These are phyloP conservation scores for Lathronympha strigana DNA, from an alignment of 2,888 invertebrate species.

Conservation along the genomic window DNA sequence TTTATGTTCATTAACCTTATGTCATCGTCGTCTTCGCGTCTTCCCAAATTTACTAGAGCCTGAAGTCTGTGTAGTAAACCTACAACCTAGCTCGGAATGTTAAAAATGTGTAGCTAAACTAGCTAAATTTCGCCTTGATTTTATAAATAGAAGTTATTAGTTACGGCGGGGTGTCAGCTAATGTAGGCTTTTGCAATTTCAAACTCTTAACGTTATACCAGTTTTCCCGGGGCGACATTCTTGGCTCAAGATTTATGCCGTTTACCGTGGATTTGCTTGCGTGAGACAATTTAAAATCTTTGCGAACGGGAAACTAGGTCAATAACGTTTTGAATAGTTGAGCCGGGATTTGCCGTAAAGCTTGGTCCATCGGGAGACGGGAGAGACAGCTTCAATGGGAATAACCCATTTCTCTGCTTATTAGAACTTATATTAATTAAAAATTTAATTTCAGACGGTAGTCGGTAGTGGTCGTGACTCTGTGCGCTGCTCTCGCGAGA, in stretches of 20 bases:
- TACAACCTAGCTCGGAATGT: too few species aligned
- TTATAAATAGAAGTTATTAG: too few species aligned
- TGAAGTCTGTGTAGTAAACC: too few species aligned
- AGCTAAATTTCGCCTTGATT: too few species aligned
- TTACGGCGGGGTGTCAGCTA: neutral
- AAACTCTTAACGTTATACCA: conserved; percentile 1
- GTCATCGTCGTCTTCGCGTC: too few species aligned
- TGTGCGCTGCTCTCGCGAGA: conserved; percentile 46
- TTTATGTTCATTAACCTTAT: too few species aligned
- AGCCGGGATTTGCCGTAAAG: conserved; percentile 18
- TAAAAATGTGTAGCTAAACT: too few species aligned
- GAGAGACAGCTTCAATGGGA: conserved; percentile 35
- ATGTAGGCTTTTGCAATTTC: conserved; percentile 25
- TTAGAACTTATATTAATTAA: conserved; percentile 39
- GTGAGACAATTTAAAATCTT: conserved; percentile 6
- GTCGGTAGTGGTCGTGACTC: conserved; percentile 41
- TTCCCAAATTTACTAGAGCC: too few species aligned
- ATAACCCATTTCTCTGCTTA: conserved; percentile 38
- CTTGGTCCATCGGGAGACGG: conserved; percentile 17
- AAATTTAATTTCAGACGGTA: conserved; percentile 41
- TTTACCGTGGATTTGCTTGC: conserved; percentile 3
- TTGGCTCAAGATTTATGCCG: conserved; percentile 11
- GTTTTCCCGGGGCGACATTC: conserved; percentile 20
- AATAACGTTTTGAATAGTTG: conserved; percentile 16
- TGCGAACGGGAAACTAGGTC: neutral